Evolutionary conservation across 2,113 vertebrate genomes (phyloP), one percentile per base, ranked within the genome.

Genomic region (Sinocyclocheilus maitianheensis): DNA sequence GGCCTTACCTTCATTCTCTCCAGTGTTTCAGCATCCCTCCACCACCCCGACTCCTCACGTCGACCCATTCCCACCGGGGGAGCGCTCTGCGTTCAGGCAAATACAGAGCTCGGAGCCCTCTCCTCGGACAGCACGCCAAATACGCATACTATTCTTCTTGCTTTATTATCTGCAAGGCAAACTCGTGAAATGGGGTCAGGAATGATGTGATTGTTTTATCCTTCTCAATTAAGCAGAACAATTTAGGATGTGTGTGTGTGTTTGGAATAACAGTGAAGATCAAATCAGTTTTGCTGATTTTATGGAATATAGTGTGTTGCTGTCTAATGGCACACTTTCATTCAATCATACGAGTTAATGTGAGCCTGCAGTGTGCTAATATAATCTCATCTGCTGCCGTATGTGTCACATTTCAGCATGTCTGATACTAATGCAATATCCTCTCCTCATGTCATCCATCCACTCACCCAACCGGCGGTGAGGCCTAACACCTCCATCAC

Each of bases 391-490:
- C 86, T 88, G 83, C 82, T 84, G 63, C 89, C 67, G 85, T 78
- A 58, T 92, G 90, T 90, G 91, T 92, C 90, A 88, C 88, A 84
- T 92, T 92, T 90, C 90, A 90, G 84, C 88, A 88, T 78, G 91
- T 91, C 91, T 89, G 84, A 86, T 92, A 90, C 92, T 92, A 93
- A 91, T 90, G 87, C 72, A 86, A 91, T 92, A 90, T 90, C 62
- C 87, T 91, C 86, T 89, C 83, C 89, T 60, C 76, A 55, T 69
- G 60, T 84, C 81, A 72, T 80, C 81, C 78, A 85, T 84, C 55
- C 67, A 75, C 24, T 30, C 87, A 16, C 72, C 30, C 24, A 34
- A 0, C 34, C 11, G 18, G 1, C 34, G 69, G 34, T 72, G 69
- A 37, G 69, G 69, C 69, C 9, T 7, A 77, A 81, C 51, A 79